Evolutionary conservation across 2,113 vertebrate species (phyloP).

Genomic region (Gymnobelideus leadbeateri): DNA sequence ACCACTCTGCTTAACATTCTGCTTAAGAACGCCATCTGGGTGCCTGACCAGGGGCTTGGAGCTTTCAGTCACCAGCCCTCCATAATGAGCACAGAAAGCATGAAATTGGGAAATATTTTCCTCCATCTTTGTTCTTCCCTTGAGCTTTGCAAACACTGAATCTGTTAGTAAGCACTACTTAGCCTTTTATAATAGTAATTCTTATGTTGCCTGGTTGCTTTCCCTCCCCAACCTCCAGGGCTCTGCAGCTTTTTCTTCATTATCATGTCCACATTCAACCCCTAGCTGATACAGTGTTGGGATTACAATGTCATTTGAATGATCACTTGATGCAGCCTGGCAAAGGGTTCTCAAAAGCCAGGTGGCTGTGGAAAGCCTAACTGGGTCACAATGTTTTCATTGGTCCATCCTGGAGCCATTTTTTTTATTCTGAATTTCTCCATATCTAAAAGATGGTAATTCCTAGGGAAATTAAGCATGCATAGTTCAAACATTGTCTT

Average conservation of each 20-base stretch:
- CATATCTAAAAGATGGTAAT: neutral
- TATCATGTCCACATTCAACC: neutral
- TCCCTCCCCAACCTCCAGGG: neutral
- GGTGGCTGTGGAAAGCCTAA: constrained; percentile 61
- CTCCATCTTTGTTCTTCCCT: neutral
- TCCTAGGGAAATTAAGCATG: constrained; percentile 41
- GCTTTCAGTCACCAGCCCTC: neutral
- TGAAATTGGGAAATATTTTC: neutral
- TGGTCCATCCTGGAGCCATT: constrained; percentile 26
- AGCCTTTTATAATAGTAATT: constrained; percentile 40
- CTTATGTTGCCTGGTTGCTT: neutral
- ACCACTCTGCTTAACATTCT: neutral
- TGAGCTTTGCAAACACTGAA: neutral
- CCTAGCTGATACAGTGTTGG: constrained; percentile 40
- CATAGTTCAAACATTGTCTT: neutral
- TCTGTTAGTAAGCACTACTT: neutral
- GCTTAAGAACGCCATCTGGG: neutral
- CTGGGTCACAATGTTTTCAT: constrained; percentile 57
- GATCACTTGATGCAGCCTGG: constrained; percentile 60
- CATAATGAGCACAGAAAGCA: neutral
- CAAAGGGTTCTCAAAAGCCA: constrained; percentile 62
- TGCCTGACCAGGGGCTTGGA: neutral
- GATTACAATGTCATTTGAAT: constrained; percentile 67
- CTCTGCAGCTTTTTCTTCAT: constrained; percentile 39
- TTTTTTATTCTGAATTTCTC: constrained; percentile 51